Base-by-base conservation (phyloP, 2,888 invertebrate genomes). In the Epinotia demarniana region DNA sequence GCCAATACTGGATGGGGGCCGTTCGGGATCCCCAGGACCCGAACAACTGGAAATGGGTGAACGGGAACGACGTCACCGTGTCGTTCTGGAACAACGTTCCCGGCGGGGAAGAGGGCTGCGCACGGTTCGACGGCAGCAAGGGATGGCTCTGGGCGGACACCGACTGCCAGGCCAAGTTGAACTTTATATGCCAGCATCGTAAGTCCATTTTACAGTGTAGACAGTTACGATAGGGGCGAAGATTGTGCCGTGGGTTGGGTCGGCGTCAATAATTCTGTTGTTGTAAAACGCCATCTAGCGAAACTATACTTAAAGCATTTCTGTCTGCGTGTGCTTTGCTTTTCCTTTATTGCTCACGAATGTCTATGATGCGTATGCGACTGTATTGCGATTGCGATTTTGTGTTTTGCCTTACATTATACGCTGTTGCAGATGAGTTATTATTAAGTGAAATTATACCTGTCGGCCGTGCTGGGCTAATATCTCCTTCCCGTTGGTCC, bases 141-240 rank as follows among this genome's bases (percentile, higher is more conserved):
- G 98, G 98, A 39, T 98, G 98, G 98, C 95, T 98, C 0, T 98
- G 98, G 98, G 97, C 98, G 1, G 98, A 98, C 87, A 98, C 98
- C 27, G 97, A 98, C 86, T 98, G 98, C 89, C 96, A 96, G 77
- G 95, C 97, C 70, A 95, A 96, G 81, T 94, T 98, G 79, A 98
- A 98, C 92, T 98, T 97, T 91, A 98, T 98, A 79, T 98, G 98
- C 88, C 98, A 98, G 91, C 98, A 98, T 92, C 97, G 97, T 97
- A 94, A 96, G 97, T 96, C 53, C 53, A n/a, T 53, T n/a, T n/a
- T 53, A 53, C 53, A 53, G 53, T 53, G 53, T 53, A 53, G 4
- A 53, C n/a, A 13, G 53, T 53, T 8, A n/a, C 8, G 8, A 53
- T 53, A 53, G 16, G 53, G 12, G 12, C 16, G n/a, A 53, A n/a